Conservation (phyloP, 2,113 vertebrate species). For the Centrocercus urophasianus region DNA sequence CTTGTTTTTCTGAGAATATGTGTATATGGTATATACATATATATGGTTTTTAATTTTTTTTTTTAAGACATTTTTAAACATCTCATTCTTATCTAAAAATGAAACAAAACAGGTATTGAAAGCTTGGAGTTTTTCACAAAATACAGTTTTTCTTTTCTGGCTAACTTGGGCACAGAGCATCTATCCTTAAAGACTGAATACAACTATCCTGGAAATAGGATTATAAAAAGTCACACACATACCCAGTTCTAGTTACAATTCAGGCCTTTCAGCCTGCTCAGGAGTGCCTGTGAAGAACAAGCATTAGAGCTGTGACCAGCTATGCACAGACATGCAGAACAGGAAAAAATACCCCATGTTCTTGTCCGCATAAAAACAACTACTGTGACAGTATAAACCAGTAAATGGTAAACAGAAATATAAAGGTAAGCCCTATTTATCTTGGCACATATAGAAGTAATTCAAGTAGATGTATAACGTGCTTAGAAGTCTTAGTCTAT, state of each 20-base stretch:
- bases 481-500: constrained; percentile 31
- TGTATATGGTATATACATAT: background rate
- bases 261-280: background rate
- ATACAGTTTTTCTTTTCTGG: background rate
- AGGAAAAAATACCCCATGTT: background rate
- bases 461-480: constrained; percentile 29
- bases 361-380: constrained; percentile 16
- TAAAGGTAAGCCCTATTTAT: constrained; percentile 10
- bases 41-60: background rate
- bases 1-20: background rate
- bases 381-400: background rate
- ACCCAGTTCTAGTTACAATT: background rate
- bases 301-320: background rate
- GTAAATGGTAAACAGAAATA: constrained; percentile 37
- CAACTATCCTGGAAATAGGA: background rate
- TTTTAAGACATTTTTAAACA: background rate
- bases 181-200: background rate
- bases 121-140: background rate
- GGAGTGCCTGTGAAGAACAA: background rate
- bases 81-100: background rate
- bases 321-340: background rate
- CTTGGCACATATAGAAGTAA: constrained; percentile 30
- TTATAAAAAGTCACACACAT: fast-evolving
- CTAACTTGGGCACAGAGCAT: background rate
- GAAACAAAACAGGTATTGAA: background rate